Percentiles rank a stretch among this genome's conserved stretches.
These are phyloP conservation scores for Pharmacophagus antenor DNA, from an alignment of 2,888 invertebrate species.

Conservation along the genomic window DNA sequence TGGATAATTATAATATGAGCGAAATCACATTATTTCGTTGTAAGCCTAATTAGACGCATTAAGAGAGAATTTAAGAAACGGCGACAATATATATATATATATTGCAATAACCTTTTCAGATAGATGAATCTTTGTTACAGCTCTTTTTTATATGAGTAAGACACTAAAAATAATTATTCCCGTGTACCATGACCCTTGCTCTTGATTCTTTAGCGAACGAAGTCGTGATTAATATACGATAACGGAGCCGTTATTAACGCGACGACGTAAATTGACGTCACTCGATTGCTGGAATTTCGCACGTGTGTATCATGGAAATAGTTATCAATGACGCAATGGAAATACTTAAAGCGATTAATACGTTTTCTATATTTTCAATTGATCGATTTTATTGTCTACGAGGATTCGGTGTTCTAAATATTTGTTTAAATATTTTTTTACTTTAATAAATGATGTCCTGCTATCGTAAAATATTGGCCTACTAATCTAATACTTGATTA, in stretches of 20 bases:
- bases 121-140: too few species aligned
- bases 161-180: background rate
- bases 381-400: background rate
- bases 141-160: background rate
- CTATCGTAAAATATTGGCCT: too few species aligned
- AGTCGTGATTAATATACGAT: background rate
- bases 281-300: background rate
- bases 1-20: too few species aligned
- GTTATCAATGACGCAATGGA: background rate
- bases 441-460: too few species aligned
- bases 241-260: background rate
- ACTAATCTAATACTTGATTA: too few species aligned
- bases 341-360: background rate
- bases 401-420: background rate
- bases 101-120: background rate
- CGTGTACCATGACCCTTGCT: background rate
- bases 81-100: too few species aligned
- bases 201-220: background rate
- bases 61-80: too few species aligned
- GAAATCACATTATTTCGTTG: too few species aligned
- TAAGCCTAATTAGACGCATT: too few species aligned
- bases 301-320: background rate
- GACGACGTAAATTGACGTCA: constrained; percentile 1
- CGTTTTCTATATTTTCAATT: background rate
- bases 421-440: too few species aligned